Evolutionary conservation across 2,113 vertebrate genomes (phyloP).

Genomic region (Dryoscopus gambensis): DNA sequence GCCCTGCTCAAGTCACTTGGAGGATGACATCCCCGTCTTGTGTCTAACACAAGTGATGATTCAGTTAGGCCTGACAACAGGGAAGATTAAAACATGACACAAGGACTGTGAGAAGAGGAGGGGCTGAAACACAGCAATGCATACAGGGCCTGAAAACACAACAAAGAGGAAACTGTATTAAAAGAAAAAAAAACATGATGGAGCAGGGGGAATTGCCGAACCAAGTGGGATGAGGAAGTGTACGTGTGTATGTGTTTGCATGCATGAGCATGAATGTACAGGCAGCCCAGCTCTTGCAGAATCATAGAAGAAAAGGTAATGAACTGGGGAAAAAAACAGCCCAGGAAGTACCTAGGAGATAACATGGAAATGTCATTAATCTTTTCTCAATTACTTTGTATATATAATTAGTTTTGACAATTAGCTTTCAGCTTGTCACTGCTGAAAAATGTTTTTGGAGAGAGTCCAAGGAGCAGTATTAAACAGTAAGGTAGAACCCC

Average conservation of each 20-base stretch:
- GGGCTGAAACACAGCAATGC: not conserved
- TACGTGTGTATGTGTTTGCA: not conserved
- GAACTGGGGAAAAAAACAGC: not conserved
- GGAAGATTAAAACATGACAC: not conserved
- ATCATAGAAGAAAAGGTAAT: not conserved
- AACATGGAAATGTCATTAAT: not conserved
- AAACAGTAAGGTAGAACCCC: not conserved
- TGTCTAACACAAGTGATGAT: not conserved
- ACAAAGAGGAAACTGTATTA: not conserved
- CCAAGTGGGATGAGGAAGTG: not conserved
- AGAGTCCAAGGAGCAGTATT: not conserved
- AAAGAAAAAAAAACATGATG: not conserved
- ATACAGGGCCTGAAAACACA: not conserved
- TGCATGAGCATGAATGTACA: not conserved
- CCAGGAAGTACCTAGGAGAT: not conserved
- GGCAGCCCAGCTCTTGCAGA: not conserved
- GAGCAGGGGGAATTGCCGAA: not conserved
- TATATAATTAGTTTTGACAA: not conserved
- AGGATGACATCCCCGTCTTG: not conserved
- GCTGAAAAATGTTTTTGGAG: not conserved
- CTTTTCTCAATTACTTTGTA: not conserved
- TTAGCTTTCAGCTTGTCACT: not conserved
- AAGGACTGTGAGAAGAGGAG: not conserved
- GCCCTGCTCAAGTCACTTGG: not conserved
- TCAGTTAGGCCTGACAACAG: not conserved